Evolutionary conservation across 2,888 invertebrate species (phyloP).

Genomic region (Zele albiditarsus): DNA sequence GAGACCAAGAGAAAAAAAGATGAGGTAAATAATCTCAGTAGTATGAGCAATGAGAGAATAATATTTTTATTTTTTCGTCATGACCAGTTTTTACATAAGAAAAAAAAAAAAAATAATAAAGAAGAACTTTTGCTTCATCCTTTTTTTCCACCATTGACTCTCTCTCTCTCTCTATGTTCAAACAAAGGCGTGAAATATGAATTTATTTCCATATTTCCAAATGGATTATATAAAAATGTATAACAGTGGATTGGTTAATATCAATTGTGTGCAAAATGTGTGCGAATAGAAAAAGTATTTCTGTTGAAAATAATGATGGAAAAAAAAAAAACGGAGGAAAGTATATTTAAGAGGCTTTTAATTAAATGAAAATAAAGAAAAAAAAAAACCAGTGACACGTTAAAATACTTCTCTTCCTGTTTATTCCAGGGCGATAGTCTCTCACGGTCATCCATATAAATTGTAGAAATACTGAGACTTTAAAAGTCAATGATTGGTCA

Average conservation of each 20-base stretch:
- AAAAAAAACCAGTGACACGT: not conserved
- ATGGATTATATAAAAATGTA: conserved; percentile 12
- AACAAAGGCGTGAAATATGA: conserved; percentile 8
- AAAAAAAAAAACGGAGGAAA: not conserved
- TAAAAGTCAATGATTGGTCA: conserved; percentile 6
- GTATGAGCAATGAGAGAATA: not conserved
- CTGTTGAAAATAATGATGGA: not conserved
- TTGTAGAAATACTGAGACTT: conserved; percentile 1
- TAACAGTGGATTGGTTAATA: not conserved
- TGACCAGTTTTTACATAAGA: conserved; percentile 11
- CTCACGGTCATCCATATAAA: conserved; percentile 23
- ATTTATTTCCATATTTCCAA: conserved; percentile 12
- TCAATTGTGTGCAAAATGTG: not conserved
- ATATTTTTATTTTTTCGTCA: conserved; percentile 12
- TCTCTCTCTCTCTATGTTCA: conserved; percentile 26
- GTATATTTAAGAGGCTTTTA: not conserved
- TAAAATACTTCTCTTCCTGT: not conserved
- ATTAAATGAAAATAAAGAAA: not conserved
- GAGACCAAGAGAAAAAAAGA: not conserved
- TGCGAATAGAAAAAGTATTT: not conserved
- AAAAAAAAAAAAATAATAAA: not conserved
- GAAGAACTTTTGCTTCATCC: not conserved
- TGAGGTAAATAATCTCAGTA: not conserved
- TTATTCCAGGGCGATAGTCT: conserved; percentile 7
- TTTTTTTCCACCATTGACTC: conserved; percentile 20